phyloP scores from a whole-genome alignment of 2,797 vertebrate genomes.

The Tiaroga cobitis region DNA sequence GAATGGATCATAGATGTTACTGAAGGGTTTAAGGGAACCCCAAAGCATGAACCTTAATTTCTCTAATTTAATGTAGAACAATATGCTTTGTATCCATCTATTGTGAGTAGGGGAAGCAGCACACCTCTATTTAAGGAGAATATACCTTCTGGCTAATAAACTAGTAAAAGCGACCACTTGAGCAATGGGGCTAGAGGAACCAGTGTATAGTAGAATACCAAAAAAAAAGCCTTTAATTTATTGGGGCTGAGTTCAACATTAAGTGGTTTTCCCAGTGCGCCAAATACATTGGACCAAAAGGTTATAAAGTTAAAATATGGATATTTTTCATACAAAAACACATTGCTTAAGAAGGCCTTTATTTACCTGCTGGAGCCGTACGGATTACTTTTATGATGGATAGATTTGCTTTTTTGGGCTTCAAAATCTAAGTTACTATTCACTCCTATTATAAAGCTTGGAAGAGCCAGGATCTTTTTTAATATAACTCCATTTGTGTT shows the following conservation, averaged over 20 bases:
- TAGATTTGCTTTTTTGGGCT: no score
- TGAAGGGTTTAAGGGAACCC: not conserved
- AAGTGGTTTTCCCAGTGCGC: not conserved
- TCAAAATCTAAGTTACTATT: no score
- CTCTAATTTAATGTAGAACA: not conserved
- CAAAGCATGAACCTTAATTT: not conserved
- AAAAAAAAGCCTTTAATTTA: not conserved
- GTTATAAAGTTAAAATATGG: not conserved
- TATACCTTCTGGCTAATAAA: not conserved
- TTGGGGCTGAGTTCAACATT: not conserved
- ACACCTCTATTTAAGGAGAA: not conserved
- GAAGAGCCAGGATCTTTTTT: no score
- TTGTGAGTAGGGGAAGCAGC: not conserved
- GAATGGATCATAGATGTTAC: no score
- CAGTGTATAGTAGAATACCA: not conserved
- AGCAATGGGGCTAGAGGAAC: not conserved
- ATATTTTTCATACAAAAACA: no score
- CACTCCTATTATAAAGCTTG: no score
- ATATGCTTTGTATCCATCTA: not conserved
- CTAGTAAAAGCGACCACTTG: not conserved
- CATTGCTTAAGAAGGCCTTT: no score
- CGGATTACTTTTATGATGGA: no score
- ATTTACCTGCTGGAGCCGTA: no score
- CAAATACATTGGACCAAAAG: not conserved
- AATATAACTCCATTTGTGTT: no score